Base-by-base conservation (phyloP, 1,140 invertebrate genomes). In the Lordiphosa clarofinis region DNA sequence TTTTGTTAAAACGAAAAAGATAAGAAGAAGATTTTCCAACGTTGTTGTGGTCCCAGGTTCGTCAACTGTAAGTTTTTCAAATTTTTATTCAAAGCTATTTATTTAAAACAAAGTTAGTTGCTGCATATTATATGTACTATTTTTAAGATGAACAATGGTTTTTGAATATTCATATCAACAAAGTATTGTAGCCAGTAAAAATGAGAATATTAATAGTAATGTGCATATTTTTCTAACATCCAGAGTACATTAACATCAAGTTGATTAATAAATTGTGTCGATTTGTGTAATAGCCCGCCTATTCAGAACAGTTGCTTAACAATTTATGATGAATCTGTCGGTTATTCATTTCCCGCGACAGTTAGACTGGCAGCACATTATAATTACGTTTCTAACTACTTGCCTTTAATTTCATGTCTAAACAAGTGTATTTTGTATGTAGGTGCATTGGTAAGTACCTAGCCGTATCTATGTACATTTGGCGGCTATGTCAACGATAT, bases 401-500 rank as follows among this genome's bases (percentile, higher is more conserved):
- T 55, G 48, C 43, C 63, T 42, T 67, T 28, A 47, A 49, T 44
- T 47, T 28, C 31, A 67, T 53, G 47, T 59, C 36, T 50, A 67
- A 62, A 56, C 64, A 69, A 62, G 56, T 63, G 57, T 55, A 47
- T 61, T 48, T 66, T 46, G 62, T 64, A 35, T 67, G 35, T 54
- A 13, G 31, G 10, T 43, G 15, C 15, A 9, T 43, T 31, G 7
- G 28, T 31, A 31, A 31, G 28, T 31, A 31, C 6, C 28, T 31
- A 31, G 28, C 6, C 28, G 15, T 43, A 21, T 24, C 19, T 44
- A 28, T 46, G 19, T 56, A 54, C 70, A 43, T 49, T 61, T 59
- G 60, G 28, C 28, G 28, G 28, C 28, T 84, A 74, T 82, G 79
- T 86, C 69, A 82, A 86, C 73, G 64, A 78, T 86, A 82, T 82